Evolutionary conservation across 1,140 invertebrate genomes (phyloP).

Genomic region (Pachypeltis micranthus): DNA sequence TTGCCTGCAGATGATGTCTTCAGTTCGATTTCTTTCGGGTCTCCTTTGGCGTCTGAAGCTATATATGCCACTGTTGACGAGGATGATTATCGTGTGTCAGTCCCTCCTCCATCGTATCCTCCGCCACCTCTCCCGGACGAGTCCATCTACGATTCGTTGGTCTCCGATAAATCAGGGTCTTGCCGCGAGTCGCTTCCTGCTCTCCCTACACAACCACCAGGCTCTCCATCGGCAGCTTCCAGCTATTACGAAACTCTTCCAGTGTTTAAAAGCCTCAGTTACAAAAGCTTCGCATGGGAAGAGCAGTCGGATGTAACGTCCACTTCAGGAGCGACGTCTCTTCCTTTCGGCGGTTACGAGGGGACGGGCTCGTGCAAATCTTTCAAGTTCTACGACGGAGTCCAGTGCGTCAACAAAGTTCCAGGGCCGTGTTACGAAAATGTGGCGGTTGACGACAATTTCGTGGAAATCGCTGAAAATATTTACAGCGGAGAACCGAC

Average conservation of each 20-base stretch:
- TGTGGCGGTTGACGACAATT: conserved; percentile 20
- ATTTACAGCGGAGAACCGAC: conserved; percentile 13
- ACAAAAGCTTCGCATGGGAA: not conserved
- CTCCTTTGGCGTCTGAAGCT: conserved; percentile 32
- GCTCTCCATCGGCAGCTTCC: conserved; percentile 33
- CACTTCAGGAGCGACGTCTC: conserved; percentile 28
- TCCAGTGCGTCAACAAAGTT: conserved; percentile 15
- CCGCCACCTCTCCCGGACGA: conserved; percentile 46
- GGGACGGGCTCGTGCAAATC: conserved; percentile 35
- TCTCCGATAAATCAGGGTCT: conserved; percentile 35
- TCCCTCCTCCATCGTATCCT: conserved; percentile 43
- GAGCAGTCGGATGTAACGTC: conserved; percentile 19
- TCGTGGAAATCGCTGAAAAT: conserved; percentile 7
- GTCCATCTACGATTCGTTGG: conserved; percentile 42
- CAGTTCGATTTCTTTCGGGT: conserved; percentile 37
- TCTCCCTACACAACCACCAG: conserved; percentile 24
- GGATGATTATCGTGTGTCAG: conserved; percentile 27
- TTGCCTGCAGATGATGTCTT: conserved; percentile 37
- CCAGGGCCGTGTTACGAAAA: conserved; percentile 28
- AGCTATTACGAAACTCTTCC: conserved; percentile 21
- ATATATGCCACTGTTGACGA: not conserved
- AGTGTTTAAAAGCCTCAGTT: conserved; percentile 18
- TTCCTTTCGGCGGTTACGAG: conserved; percentile 17
- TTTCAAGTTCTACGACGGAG: conserved; percentile 43
- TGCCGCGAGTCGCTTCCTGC: conserved; percentile 34